Evolutionary conservation across 2,888 invertebrate species (phyloP).

Genomic region (Parnassius orleans): DNA sequence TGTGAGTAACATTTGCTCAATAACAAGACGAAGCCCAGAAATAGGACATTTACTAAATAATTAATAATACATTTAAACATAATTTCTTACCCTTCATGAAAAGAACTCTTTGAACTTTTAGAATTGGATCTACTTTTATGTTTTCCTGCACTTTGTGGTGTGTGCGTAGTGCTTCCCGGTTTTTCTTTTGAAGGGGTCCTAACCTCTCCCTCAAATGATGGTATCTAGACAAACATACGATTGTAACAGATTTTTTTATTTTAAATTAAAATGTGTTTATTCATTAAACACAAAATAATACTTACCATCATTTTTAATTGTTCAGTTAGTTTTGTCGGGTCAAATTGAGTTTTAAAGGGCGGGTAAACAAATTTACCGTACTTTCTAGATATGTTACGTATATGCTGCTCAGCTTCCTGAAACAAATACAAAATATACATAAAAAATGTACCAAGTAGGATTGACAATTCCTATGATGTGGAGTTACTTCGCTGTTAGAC

Average conservation of each 20-base stretch:
- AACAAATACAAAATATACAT: slow-evolving; percentile 29
- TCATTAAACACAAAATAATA: background rate
- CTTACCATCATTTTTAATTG: slow-evolving; percentile 84
- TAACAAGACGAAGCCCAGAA: no score
- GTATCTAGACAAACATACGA: slow-evolving; percentile 49
- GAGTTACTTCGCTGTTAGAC: no score
- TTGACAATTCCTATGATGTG: no score
- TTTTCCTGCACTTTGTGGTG: slow-evolving; percentile 44
- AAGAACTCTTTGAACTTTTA: slow-evolving; percentile 59
- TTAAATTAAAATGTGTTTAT: no score
- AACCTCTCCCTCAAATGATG: slow-evolving; percentile 62
- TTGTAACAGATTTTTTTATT: no score
- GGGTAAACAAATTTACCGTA: slow-evolving; percentile 89
- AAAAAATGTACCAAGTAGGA: no score
- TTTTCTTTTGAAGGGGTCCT: slow-evolving; percentile 44
- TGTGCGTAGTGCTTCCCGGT: slow-evolving; percentile 39
- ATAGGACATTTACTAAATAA: no score
- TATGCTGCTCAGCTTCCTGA: slow-evolving; percentile 88
- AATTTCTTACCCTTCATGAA: slow-evolving; percentile 54
- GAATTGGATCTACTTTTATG: slow-evolving; percentile 56
- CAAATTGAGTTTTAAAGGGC: slow-evolving; percentile 84
- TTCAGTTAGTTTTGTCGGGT: slow-evolving; percentile 81
- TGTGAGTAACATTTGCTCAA: no score
- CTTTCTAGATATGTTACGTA: slow-evolving; percentile 85
- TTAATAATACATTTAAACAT: background rate